These are phyloP conservation scores for Gymnoscopelus braueri DNA, from an alignment of 2,797 vertebrate genomes.

Conservation along the genomic window DNA sequence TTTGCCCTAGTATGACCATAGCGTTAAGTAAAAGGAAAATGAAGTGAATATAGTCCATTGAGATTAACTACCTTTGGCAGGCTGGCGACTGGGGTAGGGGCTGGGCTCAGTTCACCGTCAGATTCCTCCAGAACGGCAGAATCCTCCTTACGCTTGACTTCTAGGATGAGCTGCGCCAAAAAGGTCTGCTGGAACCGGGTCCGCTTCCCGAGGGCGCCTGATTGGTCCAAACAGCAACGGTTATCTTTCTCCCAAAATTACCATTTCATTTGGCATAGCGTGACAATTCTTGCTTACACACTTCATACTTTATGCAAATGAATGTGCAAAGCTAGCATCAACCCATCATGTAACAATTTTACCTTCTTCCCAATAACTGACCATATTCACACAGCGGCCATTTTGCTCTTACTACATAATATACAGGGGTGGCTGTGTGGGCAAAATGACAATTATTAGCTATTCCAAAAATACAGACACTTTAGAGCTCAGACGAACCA, in stretches of 20 bases:
- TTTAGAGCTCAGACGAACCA: too few relatives aligned
- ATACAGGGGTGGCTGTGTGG: too few relatives aligned
- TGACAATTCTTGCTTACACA: too few relatives aligned
- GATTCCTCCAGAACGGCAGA: constrained; percentile 22
- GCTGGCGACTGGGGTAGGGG: constrained; percentile 82
- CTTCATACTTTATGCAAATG: too few relatives aligned
- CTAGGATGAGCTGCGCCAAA: constrained; percentile 91
- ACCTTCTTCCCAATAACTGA: too few relatives aligned
- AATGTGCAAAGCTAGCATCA: not conserved
- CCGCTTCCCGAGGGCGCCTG: constrained; percentile 94
- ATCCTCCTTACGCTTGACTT: constrained; percentile 84
- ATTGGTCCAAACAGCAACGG: constrained; percentile 28
- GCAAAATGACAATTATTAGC: too few relatives aligned
- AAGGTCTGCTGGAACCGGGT: constrained; percentile 95
- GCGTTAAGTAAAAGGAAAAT: too few relatives aligned
- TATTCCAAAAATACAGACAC: too few relatives aligned
- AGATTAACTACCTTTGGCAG: constrained; percentile 86
- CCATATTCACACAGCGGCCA: too few relatives aligned
- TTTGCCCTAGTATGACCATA: too few relatives aligned
- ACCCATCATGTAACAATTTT: too few relatives aligned
- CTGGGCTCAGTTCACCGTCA: constrained; percentile 70
- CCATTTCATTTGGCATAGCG: not conserved
- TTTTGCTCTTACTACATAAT: too few relatives aligned
- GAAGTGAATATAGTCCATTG: not conserved
- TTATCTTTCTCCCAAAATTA: not conserved